Evolutionary conservation across 2,797 vertebrate genomes (phyloP).

Genomic region (Saxicola maurus): DNA sequence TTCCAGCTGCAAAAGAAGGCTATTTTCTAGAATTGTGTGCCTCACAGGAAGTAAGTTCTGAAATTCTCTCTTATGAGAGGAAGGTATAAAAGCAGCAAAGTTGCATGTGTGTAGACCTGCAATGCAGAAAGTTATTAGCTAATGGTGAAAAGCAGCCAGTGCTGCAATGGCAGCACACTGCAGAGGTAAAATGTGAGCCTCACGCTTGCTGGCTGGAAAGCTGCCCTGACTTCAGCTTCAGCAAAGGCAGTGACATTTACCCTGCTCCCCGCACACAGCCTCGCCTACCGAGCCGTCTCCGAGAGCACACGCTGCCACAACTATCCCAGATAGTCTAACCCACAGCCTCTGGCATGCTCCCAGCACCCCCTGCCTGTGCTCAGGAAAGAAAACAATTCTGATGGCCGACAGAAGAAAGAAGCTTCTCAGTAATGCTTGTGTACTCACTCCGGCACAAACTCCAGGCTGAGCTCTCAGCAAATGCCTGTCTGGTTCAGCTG

Average conservation of each 20-base stretch:
- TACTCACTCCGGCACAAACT: neutral
- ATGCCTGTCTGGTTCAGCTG: neutral
- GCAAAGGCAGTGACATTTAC: neutral
- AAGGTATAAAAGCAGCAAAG: neutral
- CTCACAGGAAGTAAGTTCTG: neutral
- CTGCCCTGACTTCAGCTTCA: neutral
- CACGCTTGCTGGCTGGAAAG: neutral
- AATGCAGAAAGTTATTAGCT: slow-evolving; percentile 45
- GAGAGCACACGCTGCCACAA: neutral
- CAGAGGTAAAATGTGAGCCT: neutral
- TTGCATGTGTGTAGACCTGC: neutral
- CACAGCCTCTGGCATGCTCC: neutral
- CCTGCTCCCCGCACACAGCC: rapidly evolving
- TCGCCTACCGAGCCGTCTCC: rapidly evolving
- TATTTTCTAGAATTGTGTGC: neutral
- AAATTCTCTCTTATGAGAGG: neutral
- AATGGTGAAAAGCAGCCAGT: neutral
- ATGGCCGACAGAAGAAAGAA: neutral
- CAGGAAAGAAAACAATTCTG: neutral
- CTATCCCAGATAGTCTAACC: neutral
- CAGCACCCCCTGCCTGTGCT: neutral
- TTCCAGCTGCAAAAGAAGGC: neutral
- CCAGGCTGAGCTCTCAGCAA: neutral
- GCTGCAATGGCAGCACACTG: neutral
- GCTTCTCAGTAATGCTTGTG: neutral